phyloP scores from a whole-genome alignment of 2,113 vertebrate genomes.

The Atherinomorus stipes region DNA sequence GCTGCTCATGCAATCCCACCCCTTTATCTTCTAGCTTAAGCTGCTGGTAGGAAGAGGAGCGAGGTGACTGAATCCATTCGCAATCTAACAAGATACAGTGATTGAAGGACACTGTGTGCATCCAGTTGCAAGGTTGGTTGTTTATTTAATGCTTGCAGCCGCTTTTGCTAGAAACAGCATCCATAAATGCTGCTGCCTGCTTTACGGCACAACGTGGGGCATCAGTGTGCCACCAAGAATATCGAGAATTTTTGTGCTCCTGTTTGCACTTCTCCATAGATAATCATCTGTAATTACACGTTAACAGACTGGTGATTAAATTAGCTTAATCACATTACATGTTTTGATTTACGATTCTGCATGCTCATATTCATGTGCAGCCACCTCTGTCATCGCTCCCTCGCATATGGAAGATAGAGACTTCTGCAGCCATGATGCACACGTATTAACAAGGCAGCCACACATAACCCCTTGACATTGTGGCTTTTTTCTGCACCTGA shows the following conservation, averaged over 20 bases:
- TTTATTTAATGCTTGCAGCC: background rate
- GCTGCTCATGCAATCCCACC: background rate
- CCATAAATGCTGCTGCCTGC: background rate
- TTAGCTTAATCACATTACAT: background rate
- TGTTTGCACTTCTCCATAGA: background rate
- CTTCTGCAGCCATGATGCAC: slow-evolving; percentile 22
- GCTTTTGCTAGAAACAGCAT: background rate
- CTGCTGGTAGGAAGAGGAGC: slow-evolving; percentile 13
- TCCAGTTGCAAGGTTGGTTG: slow-evolving; percentile 9
- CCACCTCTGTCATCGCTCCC: background rate
- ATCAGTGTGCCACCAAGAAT: background rate
- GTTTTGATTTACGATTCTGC: background rate
- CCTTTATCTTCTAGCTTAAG: background rate
- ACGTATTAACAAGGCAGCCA: slow-evolving; percentile 21
- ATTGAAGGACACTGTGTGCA: slow-evolving; percentile 5
- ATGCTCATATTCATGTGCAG: background rate
- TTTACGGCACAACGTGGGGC: background rate
- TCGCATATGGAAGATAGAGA: background rate
- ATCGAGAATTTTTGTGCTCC: background rate
- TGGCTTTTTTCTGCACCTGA: background rate
- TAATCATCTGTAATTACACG: background rate
- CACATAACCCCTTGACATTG: background rate
- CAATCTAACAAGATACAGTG: slow-evolving; percentile 3
- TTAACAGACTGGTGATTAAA: background rate
- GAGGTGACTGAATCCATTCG: background rate